Percentiles rank a stretch among this genome's conserved stretches.
Conservation (phyloP, 2,888 invertebrate genomes). For the Rhagonycha lutea region DNA sequence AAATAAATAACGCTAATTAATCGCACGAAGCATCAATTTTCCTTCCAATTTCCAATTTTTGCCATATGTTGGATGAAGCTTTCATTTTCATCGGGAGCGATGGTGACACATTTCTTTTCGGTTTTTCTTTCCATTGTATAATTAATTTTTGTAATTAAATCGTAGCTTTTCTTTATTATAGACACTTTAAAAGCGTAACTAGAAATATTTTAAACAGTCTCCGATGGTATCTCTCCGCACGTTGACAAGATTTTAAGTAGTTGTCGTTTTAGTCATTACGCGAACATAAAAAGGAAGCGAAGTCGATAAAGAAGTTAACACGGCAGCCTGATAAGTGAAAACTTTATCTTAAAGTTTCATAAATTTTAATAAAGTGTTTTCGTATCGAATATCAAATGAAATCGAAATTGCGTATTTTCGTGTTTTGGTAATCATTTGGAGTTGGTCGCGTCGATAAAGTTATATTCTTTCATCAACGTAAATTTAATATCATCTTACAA, state of each 20-base stretch:
- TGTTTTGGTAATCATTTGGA: conserved; percentile 10
- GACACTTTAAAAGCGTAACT: background rate
- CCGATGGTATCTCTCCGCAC: background rate
- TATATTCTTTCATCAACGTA: conserved; percentile 8
- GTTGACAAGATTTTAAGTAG: conserved; percentile 32
- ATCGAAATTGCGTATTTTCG: conserved; percentile 26
- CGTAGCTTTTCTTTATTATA: background rate
- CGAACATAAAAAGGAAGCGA: conserved; percentile 41
- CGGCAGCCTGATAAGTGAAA: conserved; percentile 39
- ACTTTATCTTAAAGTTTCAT: conserved; percentile 35
- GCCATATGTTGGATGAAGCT: background rate
- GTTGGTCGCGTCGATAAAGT: conserved; percentile 1
- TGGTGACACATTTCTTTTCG: background rate
- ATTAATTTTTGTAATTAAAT: background rate
- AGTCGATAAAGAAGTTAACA: conserved; percentile 41
- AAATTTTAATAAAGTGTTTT: conserved; percentile 32
- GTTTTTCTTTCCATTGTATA: background rate
- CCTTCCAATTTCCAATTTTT: background rate
- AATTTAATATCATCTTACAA: conserved; percentile 19
- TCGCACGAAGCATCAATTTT: background rate
- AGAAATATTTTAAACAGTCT: background rate
- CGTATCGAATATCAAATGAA: conserved; percentile 30
- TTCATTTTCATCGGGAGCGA: too few species aligned
- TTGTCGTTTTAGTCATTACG: conserved; percentile 43
- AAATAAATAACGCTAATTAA: background rate